Conservation (phyloP, 2,797 vertebrate genomes). For the Phrynocephalus vlangalii region DNA sequence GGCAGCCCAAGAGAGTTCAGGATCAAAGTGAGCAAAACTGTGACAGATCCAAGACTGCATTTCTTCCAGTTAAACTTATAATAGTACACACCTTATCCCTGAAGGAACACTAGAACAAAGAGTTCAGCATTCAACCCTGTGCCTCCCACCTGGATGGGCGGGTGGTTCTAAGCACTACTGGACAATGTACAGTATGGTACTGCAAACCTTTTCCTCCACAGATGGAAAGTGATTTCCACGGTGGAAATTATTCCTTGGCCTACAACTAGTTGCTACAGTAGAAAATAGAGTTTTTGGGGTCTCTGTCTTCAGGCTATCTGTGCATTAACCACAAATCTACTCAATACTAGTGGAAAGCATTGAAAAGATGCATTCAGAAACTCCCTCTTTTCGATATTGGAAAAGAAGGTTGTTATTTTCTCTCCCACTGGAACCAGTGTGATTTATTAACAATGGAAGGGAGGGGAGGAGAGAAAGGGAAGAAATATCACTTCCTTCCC, state of each 20-base stretch:
- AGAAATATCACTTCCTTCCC: background rate
- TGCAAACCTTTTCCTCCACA: background rate
- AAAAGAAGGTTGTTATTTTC: background rate
- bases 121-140: background rate
- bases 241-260: background rate
- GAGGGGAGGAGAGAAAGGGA: no score
- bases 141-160: background rate
- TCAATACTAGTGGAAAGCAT: no score
- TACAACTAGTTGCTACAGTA: no score
- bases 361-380: background rate
- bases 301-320: background rate
- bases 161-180: background rate
- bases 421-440: background rate
- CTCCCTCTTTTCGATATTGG: background rate
- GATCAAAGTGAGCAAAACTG: no score
- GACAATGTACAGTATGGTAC: background rate
- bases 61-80: background rate
- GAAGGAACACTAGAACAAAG: background rate
- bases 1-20: no score
- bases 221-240: background rate
- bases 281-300: background rate
- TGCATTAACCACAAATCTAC: no score
- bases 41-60: background rate
- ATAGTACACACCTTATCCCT: no score
- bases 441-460: background rate